Evolutionary conservation across 2,888 invertebrate genomes (phyloP).

Genomic region (Polietes domitor): DNA sequence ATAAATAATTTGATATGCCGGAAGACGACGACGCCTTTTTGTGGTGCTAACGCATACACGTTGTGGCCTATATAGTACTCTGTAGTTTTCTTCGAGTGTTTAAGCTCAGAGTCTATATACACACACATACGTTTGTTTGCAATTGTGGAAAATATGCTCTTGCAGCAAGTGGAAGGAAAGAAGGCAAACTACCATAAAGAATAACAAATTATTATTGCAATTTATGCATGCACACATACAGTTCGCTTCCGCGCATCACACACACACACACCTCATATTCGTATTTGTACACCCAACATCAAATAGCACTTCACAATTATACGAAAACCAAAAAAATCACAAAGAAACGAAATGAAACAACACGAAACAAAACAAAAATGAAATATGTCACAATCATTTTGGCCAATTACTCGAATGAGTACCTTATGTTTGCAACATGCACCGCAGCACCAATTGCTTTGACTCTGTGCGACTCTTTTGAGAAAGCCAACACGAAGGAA

Average conservation of each 20-base stretch:
- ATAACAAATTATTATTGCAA: constrained; percentile 27
- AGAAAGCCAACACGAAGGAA: not conserved
- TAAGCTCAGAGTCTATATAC: not conserved
- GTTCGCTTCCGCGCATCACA: not conserved
- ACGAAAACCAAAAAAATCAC: not conserved
- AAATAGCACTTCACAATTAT: constrained; percentile 14
- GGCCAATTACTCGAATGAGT: constrained; percentile 20
- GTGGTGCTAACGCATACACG: no score
- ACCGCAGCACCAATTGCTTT: not conserved
- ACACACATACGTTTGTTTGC: not conserved
- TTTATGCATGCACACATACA: constrained; percentile 2
- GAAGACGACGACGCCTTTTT: no score
- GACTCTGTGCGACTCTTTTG: not conserved
- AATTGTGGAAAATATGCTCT: not conserved
- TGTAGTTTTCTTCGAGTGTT: not conserved
- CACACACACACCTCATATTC: not conserved
- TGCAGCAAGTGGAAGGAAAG: not conserved
- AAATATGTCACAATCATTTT: constrained; percentile 29
- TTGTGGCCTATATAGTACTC: no score
- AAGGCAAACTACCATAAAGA: not conserved
- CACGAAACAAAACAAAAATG: not conserved
- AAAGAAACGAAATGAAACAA: not conserved
- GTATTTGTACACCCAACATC: not conserved
- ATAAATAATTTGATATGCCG: no score
- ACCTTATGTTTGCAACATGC: not conserved